Evolutionary conservation across 2,113 vertebrate genomes (phyloP), one percentile per base, ranked within the genome.

Genomic region (Rhinolophus sinicus): DNA sequence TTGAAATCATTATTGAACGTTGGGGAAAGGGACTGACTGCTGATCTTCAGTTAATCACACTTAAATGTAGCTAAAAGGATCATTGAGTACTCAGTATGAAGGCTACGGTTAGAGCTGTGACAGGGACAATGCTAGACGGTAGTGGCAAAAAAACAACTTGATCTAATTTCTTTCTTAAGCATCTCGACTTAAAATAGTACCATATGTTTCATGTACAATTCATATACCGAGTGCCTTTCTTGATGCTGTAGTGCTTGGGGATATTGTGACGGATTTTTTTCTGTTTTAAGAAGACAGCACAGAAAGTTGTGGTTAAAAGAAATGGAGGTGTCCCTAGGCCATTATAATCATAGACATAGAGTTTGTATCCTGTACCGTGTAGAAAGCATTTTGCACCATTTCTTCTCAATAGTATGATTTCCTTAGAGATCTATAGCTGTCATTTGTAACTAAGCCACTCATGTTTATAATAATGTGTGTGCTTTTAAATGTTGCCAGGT

Each of bases 381-480:
- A n/a, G 72, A 92, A 93, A 91, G 3, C 40, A 88, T 92, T 96
- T 94, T 97, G 86, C 95, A 73, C 56, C 52, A 76, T 95, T 97
- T 98, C 33, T 94, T 94, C 44, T 88, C 60, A 30, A 60, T 6
- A 40, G 19, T 94, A 90, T 93, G 54, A 83, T 97, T 97, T 97
- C 62, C 90, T 96, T 96, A 83, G 67, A 96, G 78, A 93, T 77
- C 18, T 72, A 19, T 33, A 75, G 75, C 67, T 96, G 90, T 94
- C 18, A 7, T 94, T 96, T 98, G 86, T 97, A 97, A 97, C 92
- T 87, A 95, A 95, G 92, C 96, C 87, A 97, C 60, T 15, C 83
- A 94, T 95, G 78, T 97, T 98, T 96, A 85, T 81, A 96, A 97
- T 95, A 97, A 97, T 72, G 88, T 30, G 88, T 30, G 40, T 88